Percentiles rank a stretch among this genome's conserved stretches.
Conservation (phyloP, 37 sponge, comb jelly and placozoan genomes). For the Aplysina aerophoba region DNA sequence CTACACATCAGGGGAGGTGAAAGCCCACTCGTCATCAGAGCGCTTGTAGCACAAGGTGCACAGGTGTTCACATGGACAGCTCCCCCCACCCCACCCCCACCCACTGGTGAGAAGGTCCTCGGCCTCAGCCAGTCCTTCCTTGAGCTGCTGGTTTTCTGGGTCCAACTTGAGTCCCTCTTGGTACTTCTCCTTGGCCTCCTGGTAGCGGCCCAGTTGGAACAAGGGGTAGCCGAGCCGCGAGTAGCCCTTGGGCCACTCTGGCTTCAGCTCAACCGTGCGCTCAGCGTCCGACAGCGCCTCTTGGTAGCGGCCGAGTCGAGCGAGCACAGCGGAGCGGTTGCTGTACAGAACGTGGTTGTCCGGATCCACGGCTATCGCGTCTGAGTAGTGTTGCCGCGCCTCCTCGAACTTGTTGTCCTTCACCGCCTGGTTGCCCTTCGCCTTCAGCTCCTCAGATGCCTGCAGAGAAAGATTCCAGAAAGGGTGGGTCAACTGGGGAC, state of each 20-base stretch:
- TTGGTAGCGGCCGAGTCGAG: slow-evolving; percentile 48
- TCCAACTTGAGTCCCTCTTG: slow-evolving; percentile 63
- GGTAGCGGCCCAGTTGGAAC: slow-evolving; percentile 19
- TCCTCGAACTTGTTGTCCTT: slow-evolving; percentile 38
- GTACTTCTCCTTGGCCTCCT: slow-evolving; percentile 64
- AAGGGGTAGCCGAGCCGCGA: slow-evolving; percentile 76
- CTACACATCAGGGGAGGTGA: not conserved
- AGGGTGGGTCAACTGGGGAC: not conserved
- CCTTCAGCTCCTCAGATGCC: slow-evolving; percentile 48
- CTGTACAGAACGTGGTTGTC: slow-evolving; percentile 78
- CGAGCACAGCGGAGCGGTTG: slow-evolving; percentile 78
- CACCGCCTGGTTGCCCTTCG: slow-evolving; percentile 66
- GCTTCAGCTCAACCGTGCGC: slow-evolving; percentile 55
- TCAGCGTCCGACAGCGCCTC: slow-evolving; percentile 68
- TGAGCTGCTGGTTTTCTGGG: slow-evolving; percentile 58
- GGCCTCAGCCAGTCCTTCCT: slow-evolving; percentile 58
- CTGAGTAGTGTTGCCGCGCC: slow-evolving; percentile 64
- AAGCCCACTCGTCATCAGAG: not conserved
- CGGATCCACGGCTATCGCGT: slow-evolving; percentile 64
- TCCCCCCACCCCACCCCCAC: not conserved
- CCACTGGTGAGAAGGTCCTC: slow-evolving; percentile 5
- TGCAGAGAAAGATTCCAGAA: not conserved
- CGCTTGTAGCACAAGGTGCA: too few relatives aligned
- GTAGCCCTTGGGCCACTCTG: slow-evolving; percentile 84
- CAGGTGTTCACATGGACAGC: not conserved